Percentiles rank a stretch among this genome's conserved stretches.
These are phyloP conservation scores for Epinephelus fuscoguttatus DNA, from an alignment of 2,113 vertebrate genomes.

Conservation along the genomic window DNA sequence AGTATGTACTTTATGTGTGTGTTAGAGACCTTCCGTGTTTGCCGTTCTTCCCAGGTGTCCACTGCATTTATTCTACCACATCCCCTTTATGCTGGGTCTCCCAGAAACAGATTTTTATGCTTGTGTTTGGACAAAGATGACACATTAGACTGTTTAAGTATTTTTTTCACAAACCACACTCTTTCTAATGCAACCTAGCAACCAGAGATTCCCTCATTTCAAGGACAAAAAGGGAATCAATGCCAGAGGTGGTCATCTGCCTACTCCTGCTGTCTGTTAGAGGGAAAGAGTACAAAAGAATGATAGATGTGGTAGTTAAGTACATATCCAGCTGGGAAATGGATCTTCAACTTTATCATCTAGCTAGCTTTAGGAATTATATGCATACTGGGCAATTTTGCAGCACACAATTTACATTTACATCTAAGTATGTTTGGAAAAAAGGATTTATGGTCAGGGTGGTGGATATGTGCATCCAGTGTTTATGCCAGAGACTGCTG, in stretches of 20 bases:
- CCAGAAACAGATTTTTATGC: no score
- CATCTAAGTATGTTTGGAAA: no score
- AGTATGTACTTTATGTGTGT: background rate
- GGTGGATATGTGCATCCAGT: no score
- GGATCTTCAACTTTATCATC: background rate
- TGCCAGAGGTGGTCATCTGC: constrained; percentile 1
- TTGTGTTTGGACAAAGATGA: no score
- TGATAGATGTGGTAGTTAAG: constrained; percentile 13
- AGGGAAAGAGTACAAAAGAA: background rate
- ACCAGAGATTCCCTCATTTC: background rate
- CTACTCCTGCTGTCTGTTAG: background rate
- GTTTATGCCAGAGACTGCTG: no score
- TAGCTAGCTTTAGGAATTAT: background rate
- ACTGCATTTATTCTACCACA: background rate
- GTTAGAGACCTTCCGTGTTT: background rate
- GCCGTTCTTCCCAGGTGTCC: background rate
- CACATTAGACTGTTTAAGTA: background rate
- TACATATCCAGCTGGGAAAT: constrained; percentile 8
- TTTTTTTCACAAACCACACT: background rate
- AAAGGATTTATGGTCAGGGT: no score
- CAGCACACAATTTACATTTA: background rate
- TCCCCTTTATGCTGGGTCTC: background rate
- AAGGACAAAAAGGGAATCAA: background rate
- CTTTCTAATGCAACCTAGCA: background rate
- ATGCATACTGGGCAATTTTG: background rate